These are phyloP conservation scores for Clarias pachynema DNA, from an alignment of 2,797 vertebrate species.

Conservation along the genomic window DNA sequence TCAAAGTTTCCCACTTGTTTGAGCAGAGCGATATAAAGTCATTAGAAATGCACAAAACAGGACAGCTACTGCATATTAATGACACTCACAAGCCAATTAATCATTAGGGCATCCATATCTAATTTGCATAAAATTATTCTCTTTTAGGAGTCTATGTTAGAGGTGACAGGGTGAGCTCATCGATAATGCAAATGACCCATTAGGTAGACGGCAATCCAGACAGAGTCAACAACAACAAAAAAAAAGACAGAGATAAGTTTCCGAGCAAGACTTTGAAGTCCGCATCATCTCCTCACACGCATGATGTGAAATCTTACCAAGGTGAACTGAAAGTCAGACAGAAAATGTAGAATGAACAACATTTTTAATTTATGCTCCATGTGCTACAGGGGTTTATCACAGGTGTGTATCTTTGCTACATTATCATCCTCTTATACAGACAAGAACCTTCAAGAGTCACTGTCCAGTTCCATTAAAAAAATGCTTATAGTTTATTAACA, in stretches of 20 bases:
- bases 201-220: conserved; percentile 83
- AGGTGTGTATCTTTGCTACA: neutral
- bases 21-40: conserved; percentile 90
- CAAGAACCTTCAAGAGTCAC: neutral
- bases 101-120: conserved; percentile 99
- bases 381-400: neutral
- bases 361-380: neutral
- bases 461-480: conserved; percentile 15
- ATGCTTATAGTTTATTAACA: conserved; percentile 73
- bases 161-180: conserved; percentile 98
- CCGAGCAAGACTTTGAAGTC: conserved; percentile 36
- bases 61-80: conserved; percentile 99
- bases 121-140: conserved; percentile 99
- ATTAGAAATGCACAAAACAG: conserved; percentile 98
- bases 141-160: conserved; percentile 96
- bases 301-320: neutral
- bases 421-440: neutral
- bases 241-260: conserved; percentile 46
- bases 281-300: neutral
- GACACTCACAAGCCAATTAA: conserved; percentile 96
- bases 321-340: neutral
- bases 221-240: conserved; percentile 59
- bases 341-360: neutral
- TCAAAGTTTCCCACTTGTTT: conserved; percentile 90
- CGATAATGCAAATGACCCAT: conserved; percentile 98